Conservation (phyloP, 2,888 invertebrate genomes). For the Leptothorax acervorum region DNA sequence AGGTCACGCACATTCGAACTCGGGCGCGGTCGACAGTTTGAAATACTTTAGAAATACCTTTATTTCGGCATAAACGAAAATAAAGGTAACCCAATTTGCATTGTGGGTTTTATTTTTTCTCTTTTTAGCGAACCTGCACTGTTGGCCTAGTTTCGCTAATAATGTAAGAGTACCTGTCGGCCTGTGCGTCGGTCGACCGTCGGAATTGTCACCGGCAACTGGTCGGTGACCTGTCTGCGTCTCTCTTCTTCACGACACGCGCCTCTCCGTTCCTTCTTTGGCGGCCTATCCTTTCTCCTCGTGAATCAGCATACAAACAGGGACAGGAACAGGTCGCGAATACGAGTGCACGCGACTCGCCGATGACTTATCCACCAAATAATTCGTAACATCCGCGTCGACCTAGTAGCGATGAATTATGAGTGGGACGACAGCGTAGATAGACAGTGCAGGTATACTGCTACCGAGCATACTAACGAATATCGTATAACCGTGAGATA, state of each 20-base stretch:
- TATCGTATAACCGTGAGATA: conserved; percentile 33
- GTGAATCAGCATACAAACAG: conserved; percentile 25
- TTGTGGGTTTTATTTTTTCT: conserved; percentile 18
- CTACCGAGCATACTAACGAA: conserved; percentile 44
- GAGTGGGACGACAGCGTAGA: conserved; percentile 23
- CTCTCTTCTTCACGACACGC: conserved; percentile 40
- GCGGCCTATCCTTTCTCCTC: conserved; percentile 45
- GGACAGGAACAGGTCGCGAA: conserved; percentile 48
- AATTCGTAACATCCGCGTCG: conserved; percentile 67
- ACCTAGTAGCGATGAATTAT: conserved; percentile 49
- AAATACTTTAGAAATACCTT: conserved; percentile 26
- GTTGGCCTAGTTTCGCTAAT: conserved; percentile 74
- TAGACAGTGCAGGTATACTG: not conserved
- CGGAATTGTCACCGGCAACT: conserved; percentile 68
- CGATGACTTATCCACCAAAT: conserved; percentile 66
- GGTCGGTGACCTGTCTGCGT: conserved; percentile 70
- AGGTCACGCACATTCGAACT: conserved; percentile 38
- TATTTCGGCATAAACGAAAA: conserved; percentile 49
- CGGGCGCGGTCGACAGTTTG: conserved; percentile 41
- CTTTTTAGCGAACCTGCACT: conserved; percentile 73
- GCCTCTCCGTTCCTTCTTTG: conserved; percentile 20
- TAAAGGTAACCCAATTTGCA: conserved; percentile 63
- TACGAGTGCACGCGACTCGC: conserved; percentile 56
- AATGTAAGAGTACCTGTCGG: conserved; percentile 58
- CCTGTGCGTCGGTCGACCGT: conserved; percentile 33